Evolutionary conservation across 2,797 vertebrate species (phyloP).

Genomic region (Pelochelys cantorii): DNA sequence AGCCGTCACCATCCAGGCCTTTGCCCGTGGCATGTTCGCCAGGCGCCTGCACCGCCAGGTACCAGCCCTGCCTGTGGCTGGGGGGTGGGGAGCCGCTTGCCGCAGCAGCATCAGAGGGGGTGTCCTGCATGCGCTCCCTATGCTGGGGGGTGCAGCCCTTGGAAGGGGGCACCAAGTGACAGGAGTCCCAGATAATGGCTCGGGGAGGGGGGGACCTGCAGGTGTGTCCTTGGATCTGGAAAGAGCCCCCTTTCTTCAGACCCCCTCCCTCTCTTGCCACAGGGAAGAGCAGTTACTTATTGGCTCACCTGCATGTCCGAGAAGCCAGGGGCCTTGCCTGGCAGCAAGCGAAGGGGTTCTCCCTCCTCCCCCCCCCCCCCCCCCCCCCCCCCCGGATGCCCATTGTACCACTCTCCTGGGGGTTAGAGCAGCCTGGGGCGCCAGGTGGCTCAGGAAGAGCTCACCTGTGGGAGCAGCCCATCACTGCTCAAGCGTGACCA

Average conservation of each 20-base stretch:
- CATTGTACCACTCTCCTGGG: no score
- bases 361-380: no score
- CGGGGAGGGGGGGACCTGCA: not conserved
- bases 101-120: not conserved
- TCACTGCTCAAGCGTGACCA: no score
- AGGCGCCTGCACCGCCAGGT: slow-evolving; percentile 75
- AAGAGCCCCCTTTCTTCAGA: no score
- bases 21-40: slow-evolving; percentile 75
- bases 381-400: rapidly evolving
- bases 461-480: no score
- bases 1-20: slow-evolving; percentile 84
- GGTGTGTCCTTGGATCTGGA: not conserved
- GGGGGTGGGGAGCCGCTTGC: not conserved
- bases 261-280: no score
- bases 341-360: not conserved
- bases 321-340: no score
- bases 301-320: not conserved
- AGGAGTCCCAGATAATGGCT: not conserved
- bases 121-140: not conserved
- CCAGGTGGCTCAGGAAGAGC: no score
- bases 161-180: no score
- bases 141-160: not conserved
- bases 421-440: no score
- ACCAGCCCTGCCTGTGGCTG: not conserved
- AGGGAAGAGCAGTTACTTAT: no score